Evolutionary conservation across 2,888 invertebrate species (phyloP), one percentile per base, ranked within the genome.

Genomic region (Chydorus sphaericus): DNA sequence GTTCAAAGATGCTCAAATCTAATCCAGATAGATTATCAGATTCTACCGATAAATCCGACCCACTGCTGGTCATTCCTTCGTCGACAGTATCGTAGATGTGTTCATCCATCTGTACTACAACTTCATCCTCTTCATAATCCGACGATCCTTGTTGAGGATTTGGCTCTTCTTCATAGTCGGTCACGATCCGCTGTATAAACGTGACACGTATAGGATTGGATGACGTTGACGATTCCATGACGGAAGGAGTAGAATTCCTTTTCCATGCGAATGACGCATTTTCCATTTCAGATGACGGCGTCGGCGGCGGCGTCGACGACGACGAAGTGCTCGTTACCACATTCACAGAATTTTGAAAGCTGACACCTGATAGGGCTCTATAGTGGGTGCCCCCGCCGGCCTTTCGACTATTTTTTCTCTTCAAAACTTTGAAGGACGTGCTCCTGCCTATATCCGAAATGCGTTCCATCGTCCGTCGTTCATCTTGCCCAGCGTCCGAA

Each of bases 1-100:
- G 79, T 67, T 81, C 81, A 67, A 81, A 81, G 62, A 81, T 69
- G 60, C 79, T 73, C 65, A 81, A 71, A 70, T 81, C 81, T 62
- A 81, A 71, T 60, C 80, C 80, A 62, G 80, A 80, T 77, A 81
- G 77, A n/a, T n/a, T n/a, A 68, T 81, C 80, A 67, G 62, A 62
- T 30, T 62, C 76, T 61, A 75, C 75, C 64, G 77, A 77, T 62
- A 76, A 49, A 18, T 55, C 55, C 20, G 39, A 70, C 63, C 76
- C 76, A 62, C 75, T 75, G 18, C 30, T 18, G 3, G 33, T 55
- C 28, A 33, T 31, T 6, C n/a, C 49, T 28, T 61, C 74, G 28
- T 38, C 16, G 10, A 29, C 29, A 20, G 37, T 33, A 23, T 55
- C 55, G 28, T 55, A 33, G 23, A 36, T 55, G 36, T 55, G 49